Percentiles rank a stretch among this genome's conserved stretches.
Evolutionary conservation across 2,113 vertebrate species (phyloP).

Genomic region (Lethenteron camtschaticum): DNA sequence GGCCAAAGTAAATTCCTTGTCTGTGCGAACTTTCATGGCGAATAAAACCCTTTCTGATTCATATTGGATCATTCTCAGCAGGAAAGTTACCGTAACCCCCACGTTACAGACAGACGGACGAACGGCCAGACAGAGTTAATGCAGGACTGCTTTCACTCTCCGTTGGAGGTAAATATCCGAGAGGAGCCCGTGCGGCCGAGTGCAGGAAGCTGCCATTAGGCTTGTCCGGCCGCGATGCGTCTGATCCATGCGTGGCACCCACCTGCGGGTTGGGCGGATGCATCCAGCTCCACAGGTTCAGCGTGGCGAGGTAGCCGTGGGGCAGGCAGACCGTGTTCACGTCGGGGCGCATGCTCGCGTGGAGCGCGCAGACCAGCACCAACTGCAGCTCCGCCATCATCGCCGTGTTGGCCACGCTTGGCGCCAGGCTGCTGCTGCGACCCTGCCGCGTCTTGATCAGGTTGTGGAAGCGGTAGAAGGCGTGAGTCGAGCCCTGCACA

Average conservation of each 20-base stretch:
- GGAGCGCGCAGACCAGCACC: conserved; percentile 24
- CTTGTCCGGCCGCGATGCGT: too few relatives aligned
- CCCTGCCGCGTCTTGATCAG: conserved; percentile 19
- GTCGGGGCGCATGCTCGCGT: conserved; percentile 23
- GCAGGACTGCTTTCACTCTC: conserved; percentile 9
- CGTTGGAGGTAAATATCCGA: conserved; percentile 11
- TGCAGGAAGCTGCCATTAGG: too few relatives aligned
- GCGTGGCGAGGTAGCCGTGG: conserved; percentile 31
- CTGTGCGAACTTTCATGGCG: too few relatives aligned
- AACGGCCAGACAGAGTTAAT: too few relatives aligned
- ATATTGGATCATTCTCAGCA: too few relatives aligned
- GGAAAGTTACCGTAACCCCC: too few relatives aligned
- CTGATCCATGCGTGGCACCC: too few relatives aligned
- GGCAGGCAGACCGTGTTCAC: conserved; percentile 24
- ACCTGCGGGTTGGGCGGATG: conserved; percentile 6
- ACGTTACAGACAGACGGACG: too few relatives aligned
- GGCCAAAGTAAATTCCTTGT: too few relatives aligned
- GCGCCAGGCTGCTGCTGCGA: conserved; percentile 21
- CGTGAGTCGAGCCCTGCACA: conserved; percentile 21
- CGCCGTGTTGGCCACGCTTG: conserved; percentile 27
- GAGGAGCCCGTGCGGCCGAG: too few relatives aligned
- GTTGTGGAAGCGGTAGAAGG: conserved; percentile 41
- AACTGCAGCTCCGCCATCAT: conserved; percentile 36
- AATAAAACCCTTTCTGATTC: too few relatives aligned
- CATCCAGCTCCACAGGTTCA: conserved; percentile 36